phyloP scores from a whole-genome alignment of 2,888 invertebrate species.

The Watsonalla binaria region DNA sequence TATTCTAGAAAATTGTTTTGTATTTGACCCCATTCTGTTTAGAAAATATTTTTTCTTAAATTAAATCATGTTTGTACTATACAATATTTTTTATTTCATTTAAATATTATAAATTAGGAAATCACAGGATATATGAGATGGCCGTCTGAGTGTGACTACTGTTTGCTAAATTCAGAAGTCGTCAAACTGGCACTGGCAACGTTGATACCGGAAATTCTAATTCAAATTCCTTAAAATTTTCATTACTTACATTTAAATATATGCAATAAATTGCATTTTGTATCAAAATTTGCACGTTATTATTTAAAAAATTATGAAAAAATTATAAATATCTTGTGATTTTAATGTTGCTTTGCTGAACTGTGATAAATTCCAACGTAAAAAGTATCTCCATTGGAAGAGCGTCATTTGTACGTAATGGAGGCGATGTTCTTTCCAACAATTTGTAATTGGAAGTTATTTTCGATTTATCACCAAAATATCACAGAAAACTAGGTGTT shows the following conservation, averaged over 20 bases:
- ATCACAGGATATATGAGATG: background rate
- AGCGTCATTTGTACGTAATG: conserved; percentile 84
- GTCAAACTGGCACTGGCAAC: conserved; percentile 74
- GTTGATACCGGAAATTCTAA: conserved; percentile 49
- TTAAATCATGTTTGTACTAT: too few species aligned
- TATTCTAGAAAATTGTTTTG: too few species aligned
- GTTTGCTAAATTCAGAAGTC: conserved; percentile 74
- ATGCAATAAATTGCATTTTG: conserved; percentile 6
- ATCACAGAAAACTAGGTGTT: conserved; percentile 53
- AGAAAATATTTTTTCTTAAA: too few species aligned
- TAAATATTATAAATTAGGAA: too few species aligned
- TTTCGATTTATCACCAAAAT: conserved; percentile 45
- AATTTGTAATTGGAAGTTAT: conserved; percentile 51
- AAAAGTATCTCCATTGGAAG: conserved; percentile 64
- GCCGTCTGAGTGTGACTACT: conserved; percentile 25
- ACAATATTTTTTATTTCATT: background rate
- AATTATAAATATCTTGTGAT: background rate
- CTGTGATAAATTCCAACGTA: conserved; percentile 45
- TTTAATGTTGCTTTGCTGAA: background rate
- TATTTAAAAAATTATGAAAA: background rate
- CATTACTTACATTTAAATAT: background rate
- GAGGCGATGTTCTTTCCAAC: conserved; percentile 74
- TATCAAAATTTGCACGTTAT: conserved; percentile 2
- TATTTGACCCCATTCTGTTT: too few species aligned
- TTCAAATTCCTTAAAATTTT: conserved; percentile 25